Evolutionary conservation across 2,888 invertebrate genomes (phyloP).

Genomic region (Meandrusa payeni): DNA sequence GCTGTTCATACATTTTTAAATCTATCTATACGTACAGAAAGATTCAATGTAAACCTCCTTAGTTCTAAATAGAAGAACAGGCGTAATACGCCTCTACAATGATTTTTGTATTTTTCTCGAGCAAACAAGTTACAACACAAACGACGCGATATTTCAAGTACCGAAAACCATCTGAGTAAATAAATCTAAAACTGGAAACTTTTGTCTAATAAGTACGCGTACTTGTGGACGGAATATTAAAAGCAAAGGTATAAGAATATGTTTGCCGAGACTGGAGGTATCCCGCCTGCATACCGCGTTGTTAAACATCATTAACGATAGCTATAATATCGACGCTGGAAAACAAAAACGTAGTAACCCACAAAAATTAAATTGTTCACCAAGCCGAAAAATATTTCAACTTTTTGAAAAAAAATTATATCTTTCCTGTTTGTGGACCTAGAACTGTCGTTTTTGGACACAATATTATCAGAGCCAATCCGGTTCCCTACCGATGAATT

Average conservation of each 20-base stretch:
- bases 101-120: constrained; percentile 36
- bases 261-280: constrained; percentile 29
- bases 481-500: no score
- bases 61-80: no score
- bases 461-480: no score
- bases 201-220: constrained; percentile 35
- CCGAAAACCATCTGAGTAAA: constrained; percentile 68
- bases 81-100: constrained; percentile 24
- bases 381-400: no score
- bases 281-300: constrained; percentile 1
- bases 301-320: background rate
- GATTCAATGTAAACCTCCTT: constrained; percentile 28
- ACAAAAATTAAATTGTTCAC: no score
- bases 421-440: no score
- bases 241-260: constrained; percentile 32
- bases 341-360: no score
- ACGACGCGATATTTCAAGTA: constrained; percentile 44
- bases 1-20: no score
- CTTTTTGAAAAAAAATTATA: no score
- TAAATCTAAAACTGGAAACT: constrained; percentile 56
- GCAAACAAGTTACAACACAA: constrained; percentile 42
- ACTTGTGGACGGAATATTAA: constrained; percentile 32
- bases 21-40: no score
- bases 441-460: no score
- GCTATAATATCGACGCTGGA: no score